Evolutionary conservation across 1,140 invertebrate genomes (phyloP).

Genomic region (Papilio glaucus): DNA sequence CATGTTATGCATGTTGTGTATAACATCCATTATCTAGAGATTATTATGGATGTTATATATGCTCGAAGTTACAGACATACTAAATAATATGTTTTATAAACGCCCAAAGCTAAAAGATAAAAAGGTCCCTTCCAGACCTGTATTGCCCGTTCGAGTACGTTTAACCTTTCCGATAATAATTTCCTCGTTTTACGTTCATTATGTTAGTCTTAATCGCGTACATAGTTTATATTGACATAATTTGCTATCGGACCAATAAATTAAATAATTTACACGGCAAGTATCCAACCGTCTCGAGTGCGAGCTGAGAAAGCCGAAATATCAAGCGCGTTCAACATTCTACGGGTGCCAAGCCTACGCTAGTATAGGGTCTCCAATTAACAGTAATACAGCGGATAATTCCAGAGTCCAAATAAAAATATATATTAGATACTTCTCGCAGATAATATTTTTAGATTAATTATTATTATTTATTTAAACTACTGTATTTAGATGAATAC

Average conservation of each 20-base stretch:
- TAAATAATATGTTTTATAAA: conserved; percentile 1
- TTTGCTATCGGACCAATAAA: conserved; percentile 35
- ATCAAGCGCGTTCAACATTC: conserved; percentile 50
- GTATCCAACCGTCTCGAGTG: conserved; percentile 31
- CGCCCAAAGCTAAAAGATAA: background rate
- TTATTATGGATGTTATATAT: conserved; percentile 5
- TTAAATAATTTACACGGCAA: conserved; percentile 35
- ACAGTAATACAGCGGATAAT: background rate
- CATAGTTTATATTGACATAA: conserved; percentile 35
- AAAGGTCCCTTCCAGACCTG: background rate
- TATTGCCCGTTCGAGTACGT: background rate
- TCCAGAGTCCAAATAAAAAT: background rate
- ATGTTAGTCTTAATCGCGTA: conserved; percentile 21
- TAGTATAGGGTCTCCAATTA: conserved; percentile 9
- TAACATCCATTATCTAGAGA: too few species aligned
- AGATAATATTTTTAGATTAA: too few species aligned
- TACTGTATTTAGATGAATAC: too few species aligned
- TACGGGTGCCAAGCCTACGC: conserved; percentile 53
- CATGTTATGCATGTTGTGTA: too few species aligned
- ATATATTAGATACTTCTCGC: too few species aligned
- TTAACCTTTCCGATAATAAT: conserved; percentile 21
- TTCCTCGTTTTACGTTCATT: conserved; percentile 10
- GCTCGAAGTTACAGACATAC: background rate
- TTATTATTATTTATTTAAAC: too few species aligned
- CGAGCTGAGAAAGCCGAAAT: conserved; percentile 51